Conservation (phyloP, 2,797 vertebrate genomes). For the Clangula hyemalis region DNA sequence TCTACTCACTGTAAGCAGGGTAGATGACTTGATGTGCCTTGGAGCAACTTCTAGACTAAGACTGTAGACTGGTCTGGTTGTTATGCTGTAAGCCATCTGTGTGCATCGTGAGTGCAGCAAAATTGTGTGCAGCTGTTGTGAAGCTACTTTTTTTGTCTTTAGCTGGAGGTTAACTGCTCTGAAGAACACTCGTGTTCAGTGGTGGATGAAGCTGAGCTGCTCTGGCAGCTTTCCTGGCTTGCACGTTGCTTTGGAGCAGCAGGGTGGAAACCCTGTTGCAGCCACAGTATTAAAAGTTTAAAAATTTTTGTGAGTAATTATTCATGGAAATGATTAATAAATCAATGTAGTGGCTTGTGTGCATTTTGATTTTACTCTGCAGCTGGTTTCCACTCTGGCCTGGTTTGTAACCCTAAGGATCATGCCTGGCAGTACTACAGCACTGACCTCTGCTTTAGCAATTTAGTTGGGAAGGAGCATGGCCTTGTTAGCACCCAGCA, state of each 20-base stretch:
- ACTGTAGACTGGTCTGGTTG: background rate
- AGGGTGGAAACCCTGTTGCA: background rate
- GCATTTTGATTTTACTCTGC: background rate
- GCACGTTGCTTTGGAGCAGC: background rate
- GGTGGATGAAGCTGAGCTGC: background rate
- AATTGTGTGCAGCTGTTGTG: background rate
- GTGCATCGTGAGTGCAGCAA: background rate
- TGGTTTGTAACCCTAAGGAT: background rate
- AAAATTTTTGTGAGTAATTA: conserved; percentile 12
- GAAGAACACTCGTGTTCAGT: fast-evolving
- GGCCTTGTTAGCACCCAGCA: background rate
- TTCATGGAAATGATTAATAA: conserved; percentile 51
- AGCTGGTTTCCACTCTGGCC: background rate
- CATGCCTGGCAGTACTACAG: background rate
- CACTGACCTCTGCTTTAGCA: background rate
- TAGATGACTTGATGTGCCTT: background rate
- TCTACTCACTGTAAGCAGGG: background rate
- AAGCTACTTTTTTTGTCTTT: background rate
- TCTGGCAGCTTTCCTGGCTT: background rate
- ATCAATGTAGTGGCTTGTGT: conserved; percentile 7
- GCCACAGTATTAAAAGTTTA: background rate
- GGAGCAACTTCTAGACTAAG: background rate
- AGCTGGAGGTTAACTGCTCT: background rate
- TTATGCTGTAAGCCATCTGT: fast-evolving
- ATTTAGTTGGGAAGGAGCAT: background rate